Evolutionary conservation across 1,140 invertebrate species (phyloP), one percentile per base, ranked within the genome.

Genomic region (Drosophila prosaltans): DNA sequence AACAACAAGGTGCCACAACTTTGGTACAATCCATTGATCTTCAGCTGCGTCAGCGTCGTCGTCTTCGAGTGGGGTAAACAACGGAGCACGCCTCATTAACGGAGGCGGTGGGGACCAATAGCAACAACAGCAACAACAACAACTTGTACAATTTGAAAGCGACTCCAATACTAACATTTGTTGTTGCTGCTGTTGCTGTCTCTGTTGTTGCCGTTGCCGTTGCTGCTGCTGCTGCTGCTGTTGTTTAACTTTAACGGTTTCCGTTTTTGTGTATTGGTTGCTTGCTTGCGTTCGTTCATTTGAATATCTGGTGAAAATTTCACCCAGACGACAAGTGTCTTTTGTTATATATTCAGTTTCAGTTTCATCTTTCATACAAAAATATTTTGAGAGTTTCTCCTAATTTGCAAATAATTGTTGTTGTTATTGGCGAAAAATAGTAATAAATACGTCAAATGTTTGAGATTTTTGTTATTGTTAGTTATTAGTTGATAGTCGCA

Each of bases 301-400:
- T 89, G 81, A 89, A 89, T 89, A 90, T 72, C 85, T 72, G 69
- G 86, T 89, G 86, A 89, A 89, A 89, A 90, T 89, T 89, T 89
- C 84, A 89, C 84, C 86, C 78, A 81, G 88, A 86, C 84, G 88
- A 86, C 84, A 90, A 90, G 85, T 89, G 84, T 69, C 80, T 88
- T 86, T 88, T 89, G 77, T 78, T 82, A 82, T 74, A 82, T 65
- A 81, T 81, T 72, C 58, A 63, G 59, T 73, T 62, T 69, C 62
- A 41, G 73, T 76, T 75, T 74, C 73, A 78, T 75, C 73, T 78
- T 84, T 43, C 72, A 36, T 59, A 59, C 9, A 62, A 30, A 26
- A 43, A 51, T 48, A 55, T 26, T 80, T 74, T 77, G 61, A 89
- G 74, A 88, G 83, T 88, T 88, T 88, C 83, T 89, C 83, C 83